Conservation (phyloP, 1,140 invertebrate genomes). For the Archegozetes longisetosus region DNA sequence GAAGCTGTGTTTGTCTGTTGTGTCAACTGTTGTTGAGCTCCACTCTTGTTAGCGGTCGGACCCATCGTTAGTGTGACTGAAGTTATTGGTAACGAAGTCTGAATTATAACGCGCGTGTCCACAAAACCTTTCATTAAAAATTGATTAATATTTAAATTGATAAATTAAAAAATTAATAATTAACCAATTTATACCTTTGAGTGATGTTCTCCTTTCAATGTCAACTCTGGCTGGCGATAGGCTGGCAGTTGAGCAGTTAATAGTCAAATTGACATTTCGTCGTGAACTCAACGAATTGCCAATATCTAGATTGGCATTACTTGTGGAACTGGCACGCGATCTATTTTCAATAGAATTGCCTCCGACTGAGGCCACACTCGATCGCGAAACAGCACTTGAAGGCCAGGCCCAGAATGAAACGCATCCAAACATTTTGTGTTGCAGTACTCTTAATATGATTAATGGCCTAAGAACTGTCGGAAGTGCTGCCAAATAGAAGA, state of each 20-base stretch:
- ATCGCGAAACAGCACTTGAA: conserved; percentile 8
- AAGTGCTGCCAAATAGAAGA: conserved; percentile 29
- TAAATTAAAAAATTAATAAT: no score
- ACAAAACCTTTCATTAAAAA: neutral
- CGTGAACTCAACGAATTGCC: conserved; percentile 2
- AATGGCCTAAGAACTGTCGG: conserved; percentile 41
- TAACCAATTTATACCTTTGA: neutral
- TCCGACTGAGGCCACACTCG: conserved; percentile 7
- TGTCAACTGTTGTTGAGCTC: neutral
- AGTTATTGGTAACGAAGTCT: neutral
- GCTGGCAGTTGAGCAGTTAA: conserved; percentile 15
- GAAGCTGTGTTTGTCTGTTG: neutral
- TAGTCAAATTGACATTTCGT: conserved; percentile 16
- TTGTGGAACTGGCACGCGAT: conserved; percentile 25
- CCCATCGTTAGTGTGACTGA: neutral
- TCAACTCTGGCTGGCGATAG: conserved; percentile 3
- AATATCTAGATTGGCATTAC: conserved; percentile 19
- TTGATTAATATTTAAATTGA: no score
- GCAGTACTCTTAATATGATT: conserved; percentile 40
- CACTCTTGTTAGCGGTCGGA: neutral
- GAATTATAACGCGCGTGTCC: neutral
- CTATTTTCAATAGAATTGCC: conserved; percentile 12
- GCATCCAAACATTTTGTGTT: conserved; percentile 38
- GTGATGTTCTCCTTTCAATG: neutral
- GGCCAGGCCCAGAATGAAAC: conserved; percentile 16